Percentiles rank a stretch among this genome's conserved stretches.
These are phyloP conservation scores for Amphimedon queenslandica DNA, from an alignment of 37 sponge, comb jelly and placozoan species.

Conservation along the genomic window DNA sequence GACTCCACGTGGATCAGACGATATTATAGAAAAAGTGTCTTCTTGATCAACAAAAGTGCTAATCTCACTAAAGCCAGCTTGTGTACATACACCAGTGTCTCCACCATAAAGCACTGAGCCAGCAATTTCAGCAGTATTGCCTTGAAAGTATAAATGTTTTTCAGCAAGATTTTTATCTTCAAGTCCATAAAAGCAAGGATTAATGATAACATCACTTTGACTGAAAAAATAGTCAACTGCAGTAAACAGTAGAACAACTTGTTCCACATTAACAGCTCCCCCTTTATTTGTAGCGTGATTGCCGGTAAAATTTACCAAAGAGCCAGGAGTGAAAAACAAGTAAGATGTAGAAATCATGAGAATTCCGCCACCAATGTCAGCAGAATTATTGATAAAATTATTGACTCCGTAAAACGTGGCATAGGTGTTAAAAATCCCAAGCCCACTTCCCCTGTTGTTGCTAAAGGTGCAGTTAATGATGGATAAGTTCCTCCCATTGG, in stretches of 20 bases:
- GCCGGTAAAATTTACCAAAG: neutral
- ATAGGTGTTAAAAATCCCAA: neutral
- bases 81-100: no score
- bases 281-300: conserved; percentile 3
- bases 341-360: neutral
- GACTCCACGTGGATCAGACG: conserved; percentile 19
- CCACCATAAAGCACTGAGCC: neutral
- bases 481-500: no score
- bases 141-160: neutral
- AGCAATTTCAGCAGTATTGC: neutral
- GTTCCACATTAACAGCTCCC: neutral
- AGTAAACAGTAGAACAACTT: no score
- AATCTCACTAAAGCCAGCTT: neutral
- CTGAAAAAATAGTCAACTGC: no score
- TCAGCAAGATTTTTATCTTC: neutral
- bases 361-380: neutral
- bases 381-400: neutral
- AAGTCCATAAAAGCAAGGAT: neutral
- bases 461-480: no score
- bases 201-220: neutral
- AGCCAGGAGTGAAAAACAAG: neutral
- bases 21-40: neutral
- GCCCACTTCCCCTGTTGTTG: neutral
- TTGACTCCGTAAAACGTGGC: neutral
- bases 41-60: neutral